Conservation (phyloP, 1,140 invertebrate genomes). For the Aricia agestis region DNA sequence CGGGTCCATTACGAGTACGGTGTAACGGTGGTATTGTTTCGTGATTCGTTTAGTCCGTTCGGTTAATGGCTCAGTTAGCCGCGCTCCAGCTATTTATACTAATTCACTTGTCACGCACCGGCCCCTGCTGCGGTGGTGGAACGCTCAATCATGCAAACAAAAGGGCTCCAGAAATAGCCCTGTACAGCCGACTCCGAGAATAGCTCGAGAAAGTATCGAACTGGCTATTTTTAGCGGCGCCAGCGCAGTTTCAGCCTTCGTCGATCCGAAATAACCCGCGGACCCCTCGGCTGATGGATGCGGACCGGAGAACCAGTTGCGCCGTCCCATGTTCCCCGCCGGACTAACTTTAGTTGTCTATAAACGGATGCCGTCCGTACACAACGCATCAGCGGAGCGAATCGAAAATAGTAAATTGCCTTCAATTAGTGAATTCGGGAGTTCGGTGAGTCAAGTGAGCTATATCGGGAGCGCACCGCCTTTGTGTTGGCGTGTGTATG, state of each 20-base stretch:
- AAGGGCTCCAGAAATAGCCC: constrained; percentile 49
- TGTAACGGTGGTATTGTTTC: not conserved
- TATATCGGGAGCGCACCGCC: not conserved
- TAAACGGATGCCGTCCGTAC: constrained; percentile 15
- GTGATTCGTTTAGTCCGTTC: not conserved
- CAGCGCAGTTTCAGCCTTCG: constrained; percentile 50
- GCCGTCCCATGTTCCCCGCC: constrained; percentile 15
- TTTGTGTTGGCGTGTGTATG: not conserved
- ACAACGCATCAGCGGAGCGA: not conserved
- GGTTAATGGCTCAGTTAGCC: not conserved
- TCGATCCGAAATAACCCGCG: constrained; percentile 47
- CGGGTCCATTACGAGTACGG: not conserved
- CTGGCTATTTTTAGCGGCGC: constrained; percentile 45
- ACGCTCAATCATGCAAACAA: constrained; percentile 38
- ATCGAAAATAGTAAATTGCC: constrained; percentile 2
- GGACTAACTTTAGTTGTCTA: constrained; percentile 13
- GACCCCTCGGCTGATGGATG: constrained; percentile 39
- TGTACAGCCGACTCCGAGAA: constrained; percentile 53
- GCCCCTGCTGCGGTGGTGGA: constrained; percentile 11
- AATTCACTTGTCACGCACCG: constrained; percentile 11
- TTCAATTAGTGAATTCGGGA: constrained; percentile 6
- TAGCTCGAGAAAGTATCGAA: constrained; percentile 55
- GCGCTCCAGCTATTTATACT: constrained; percentile 1
- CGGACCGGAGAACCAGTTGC: constrained; percentile 29
- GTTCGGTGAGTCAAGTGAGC: not conserved